These are phyloP conservation scores for Gastracanthus pulcherrimus DNA, from an alignment of 2,888 invertebrate genomes.

Conservation along the genomic window DNA sequence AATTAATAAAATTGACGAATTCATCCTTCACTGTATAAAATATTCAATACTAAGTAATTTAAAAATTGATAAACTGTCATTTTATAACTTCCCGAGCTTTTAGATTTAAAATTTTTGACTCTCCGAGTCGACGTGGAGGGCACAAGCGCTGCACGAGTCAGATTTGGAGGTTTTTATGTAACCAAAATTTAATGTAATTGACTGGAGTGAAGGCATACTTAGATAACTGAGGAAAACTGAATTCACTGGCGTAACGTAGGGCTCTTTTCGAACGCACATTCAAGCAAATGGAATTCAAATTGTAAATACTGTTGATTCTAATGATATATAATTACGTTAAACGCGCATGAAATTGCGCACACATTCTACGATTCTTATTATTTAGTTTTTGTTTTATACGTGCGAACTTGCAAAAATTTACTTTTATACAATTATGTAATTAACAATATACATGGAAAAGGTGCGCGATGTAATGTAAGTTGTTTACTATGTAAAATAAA, in stretches of 20 bases:
- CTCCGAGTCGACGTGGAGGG: neutral
- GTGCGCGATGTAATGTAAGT: slow-evolving; percentile 34
- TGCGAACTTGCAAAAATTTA: slow-evolving; percentile 19
- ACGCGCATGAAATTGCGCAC: slow-evolving; percentile 13
- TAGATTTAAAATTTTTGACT: neutral
- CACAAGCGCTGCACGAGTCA: neutral
- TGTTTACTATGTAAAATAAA: slow-evolving; percentile 49
- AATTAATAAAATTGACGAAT: too few relatives aligned
- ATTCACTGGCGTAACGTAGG: neutral
- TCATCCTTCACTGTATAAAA: too few relatives aligned
- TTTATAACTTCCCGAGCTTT: neutral
- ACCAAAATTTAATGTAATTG: neutral
- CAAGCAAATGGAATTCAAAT: slow-evolving; percentile 44
- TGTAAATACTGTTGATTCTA: slow-evolving; percentile 64
- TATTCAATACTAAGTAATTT: too few relatives aligned
- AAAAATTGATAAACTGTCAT: too few relatives aligned
- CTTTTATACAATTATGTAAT: slow-evolving; percentile 20
- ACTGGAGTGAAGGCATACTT: neutral
- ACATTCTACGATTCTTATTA: slow-evolving; percentile 16
- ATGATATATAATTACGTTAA: slow-evolving; percentile 25
- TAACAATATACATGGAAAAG: slow-evolving; percentile 18
- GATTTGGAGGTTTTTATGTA: neutral
- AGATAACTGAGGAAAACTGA: neutral
- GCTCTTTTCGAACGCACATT: slow-evolving; percentile 38
- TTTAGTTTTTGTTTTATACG: slow-evolving; percentile 32